Conservation (phyloP, 2,888 invertebrate species). For the Plebejus melissa region DNA sequence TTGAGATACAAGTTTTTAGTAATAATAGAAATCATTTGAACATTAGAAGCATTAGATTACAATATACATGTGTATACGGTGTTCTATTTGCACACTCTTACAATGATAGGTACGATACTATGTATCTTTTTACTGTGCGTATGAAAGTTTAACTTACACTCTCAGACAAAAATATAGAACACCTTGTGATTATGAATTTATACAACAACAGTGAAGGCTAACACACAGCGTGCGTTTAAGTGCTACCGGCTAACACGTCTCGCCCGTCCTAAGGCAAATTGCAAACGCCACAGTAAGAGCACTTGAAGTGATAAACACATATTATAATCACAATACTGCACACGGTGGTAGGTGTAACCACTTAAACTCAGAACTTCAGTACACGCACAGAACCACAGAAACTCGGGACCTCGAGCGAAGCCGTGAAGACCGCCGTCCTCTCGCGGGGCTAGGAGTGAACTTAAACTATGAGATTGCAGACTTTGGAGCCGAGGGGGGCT, state of each 20-base stretch:
- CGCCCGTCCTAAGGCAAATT: slow-evolving; percentile 16
- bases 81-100: background rate
- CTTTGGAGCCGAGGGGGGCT: slow-evolving; percentile 40
- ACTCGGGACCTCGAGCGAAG: slow-evolving; percentile 12
- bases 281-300: slow-evolving; percentile 23
- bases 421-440: slow-evolving; percentile 14
- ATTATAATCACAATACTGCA: slow-evolving; percentile 23
- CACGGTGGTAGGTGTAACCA: slow-evolving; percentile 8
- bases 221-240: slow-evolving; percentile 21
- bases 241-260: background rate
- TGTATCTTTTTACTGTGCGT: background rate
- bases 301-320: slow-evolving; percentile 25
- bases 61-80: slow-evolving; percentile 1
- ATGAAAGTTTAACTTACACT: background rate
- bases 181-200: slow-evolving; percentile 18
- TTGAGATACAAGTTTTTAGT: background rate
- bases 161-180: background rate
- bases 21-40: background rate
- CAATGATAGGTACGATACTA: background rate
- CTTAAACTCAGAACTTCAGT: background rate
- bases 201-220: slow-evolving; percentile 7
- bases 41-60: background rate
- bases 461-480: slow-evolving; percentile 55
- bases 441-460: slow-evolving; percentile 29
- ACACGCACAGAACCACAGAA: slow-evolving; percentile 8